Conservation (phyloP, 2,113 vertebrate species). For the Cyanistes caeruleus region DNA sequence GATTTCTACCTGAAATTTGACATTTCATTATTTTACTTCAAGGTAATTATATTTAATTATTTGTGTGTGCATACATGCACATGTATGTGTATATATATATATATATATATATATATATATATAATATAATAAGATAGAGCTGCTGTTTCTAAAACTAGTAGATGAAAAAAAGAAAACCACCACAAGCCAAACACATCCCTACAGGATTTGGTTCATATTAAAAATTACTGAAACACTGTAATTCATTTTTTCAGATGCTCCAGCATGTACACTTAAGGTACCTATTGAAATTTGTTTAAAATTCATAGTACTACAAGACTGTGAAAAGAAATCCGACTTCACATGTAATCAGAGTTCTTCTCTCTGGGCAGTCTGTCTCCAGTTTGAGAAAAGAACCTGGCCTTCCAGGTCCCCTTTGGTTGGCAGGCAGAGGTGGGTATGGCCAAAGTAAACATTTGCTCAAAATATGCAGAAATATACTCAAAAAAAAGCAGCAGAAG, state of each 20-base stretch:
- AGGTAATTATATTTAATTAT: neutral
- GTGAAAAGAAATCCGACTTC: neutral
- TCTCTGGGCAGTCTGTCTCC: neutral
- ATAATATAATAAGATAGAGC: neutral
- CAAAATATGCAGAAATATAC: neutral
- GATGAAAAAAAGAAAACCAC: neutral
- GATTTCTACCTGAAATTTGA: neutral
- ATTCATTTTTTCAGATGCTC: neutral
- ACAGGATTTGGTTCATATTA: neutral
- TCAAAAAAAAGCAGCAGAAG: neutral
- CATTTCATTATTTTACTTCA: neutral
- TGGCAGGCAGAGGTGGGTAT: neutral
- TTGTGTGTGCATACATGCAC: neutral
- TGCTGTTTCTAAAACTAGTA: neutral
- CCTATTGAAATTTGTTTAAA: neutral
- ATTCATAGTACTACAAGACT: neutral
- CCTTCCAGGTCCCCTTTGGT: neutral
- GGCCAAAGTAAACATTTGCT: neutral
- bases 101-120: no score
- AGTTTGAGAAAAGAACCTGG: neutral
- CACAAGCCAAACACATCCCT: fast-evolving
- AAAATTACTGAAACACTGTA: neutral
- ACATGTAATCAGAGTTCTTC: neutral
- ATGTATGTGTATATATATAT: neutral
- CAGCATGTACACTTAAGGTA: neutral